These are phyloP conservation scores for Pogonomyrmex barbatus DNA, from an alignment of 1,140 invertebrate species.

Conservation along the genomic window DNA sequence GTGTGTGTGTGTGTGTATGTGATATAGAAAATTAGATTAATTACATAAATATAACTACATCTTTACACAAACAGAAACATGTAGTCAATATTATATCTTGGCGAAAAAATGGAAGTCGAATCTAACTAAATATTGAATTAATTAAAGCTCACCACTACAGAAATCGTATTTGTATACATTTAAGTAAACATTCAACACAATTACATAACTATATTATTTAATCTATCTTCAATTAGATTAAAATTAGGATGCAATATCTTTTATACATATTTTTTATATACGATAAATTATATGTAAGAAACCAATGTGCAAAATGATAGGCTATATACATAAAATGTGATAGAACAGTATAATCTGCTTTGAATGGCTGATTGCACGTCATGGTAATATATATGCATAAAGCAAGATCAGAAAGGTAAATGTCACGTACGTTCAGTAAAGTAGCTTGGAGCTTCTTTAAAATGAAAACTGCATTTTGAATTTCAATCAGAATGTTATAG, in stretches of 20 bases:
- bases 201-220: neutral
- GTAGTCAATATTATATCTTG: neutral
- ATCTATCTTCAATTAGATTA: neutral
- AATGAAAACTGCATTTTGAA: neutral
- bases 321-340: neutral
- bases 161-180: neutral
- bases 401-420: slow-evolving; percentile 24
- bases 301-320: neutral
- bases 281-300: neutral
- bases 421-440: slow-evolving; percentile 1
- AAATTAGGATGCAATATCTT: neutral
- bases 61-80: slow-evolving; percentile 43
- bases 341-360: neutral
- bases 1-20: neutral
- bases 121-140: neutral
- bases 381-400: neutral
- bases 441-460: slow-evolving; percentile 10
- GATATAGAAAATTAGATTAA: slow-evolving; percentile 56
- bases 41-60: slow-evolving; percentile 63
- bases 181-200: neutral
- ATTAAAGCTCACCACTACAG: neutral
- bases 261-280: neutral
- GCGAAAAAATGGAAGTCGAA: neutral
- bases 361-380: neutral
- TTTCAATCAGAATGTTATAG: neutral